Percentiles rank a stretch among this genome's conserved stretches.
Evolutionary conservation across 2,113 vertebrate genomes (phyloP).

Genomic region (Albula goreensis): DNA sequence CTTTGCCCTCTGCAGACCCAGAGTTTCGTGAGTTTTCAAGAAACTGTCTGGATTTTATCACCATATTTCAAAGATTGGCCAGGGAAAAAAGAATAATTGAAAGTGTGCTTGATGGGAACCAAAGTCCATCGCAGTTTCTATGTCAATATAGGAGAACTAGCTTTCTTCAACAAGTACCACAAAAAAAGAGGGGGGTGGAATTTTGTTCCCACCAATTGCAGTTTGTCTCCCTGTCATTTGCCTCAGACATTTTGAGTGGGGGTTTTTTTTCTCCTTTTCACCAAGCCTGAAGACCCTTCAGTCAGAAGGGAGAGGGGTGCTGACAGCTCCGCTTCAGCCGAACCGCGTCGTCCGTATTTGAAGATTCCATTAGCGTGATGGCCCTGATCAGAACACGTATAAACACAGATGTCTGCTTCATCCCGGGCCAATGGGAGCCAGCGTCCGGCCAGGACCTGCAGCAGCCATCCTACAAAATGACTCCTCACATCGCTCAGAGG

Average conservation of each 20-base stretch:
- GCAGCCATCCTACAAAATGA: conserved; percentile 66
- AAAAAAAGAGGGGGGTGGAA: conserved; percentile 3
- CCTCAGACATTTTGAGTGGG: conserved; percentile 15
- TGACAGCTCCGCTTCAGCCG: conserved; percentile 56
- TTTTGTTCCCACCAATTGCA: neutral
- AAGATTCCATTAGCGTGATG: conserved; percentile 65
- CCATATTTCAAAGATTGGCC: neutral
- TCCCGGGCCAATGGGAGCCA: conserved; percentile 42
- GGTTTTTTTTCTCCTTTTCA: conserved; percentile 9
- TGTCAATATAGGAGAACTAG: conserved; percentile 1
- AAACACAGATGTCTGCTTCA: conserved; percentile 30
- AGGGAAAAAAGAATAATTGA: neutral
- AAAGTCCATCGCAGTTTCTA: neutral
- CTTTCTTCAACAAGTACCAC: neutral
- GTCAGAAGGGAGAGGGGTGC: conserved; percentile 30
- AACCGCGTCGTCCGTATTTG: conserved; percentile 48
- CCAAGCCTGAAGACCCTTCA: neutral
- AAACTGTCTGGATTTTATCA: neutral
- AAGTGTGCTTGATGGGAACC: neutral
- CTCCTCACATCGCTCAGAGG: conserved; percentile 73
- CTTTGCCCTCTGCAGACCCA: neutral
- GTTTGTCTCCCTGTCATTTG: conserved; percentile 12
- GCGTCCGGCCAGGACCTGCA: conserved; percentile 60
- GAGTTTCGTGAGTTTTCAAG: neutral
- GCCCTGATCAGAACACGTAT: conserved; percentile 39